Evolutionary conservation across 2,797 vertebrate species (phyloP), one percentile per base, ranked within the genome.

Genomic region (Champsocephalus gunnari): DNA sequence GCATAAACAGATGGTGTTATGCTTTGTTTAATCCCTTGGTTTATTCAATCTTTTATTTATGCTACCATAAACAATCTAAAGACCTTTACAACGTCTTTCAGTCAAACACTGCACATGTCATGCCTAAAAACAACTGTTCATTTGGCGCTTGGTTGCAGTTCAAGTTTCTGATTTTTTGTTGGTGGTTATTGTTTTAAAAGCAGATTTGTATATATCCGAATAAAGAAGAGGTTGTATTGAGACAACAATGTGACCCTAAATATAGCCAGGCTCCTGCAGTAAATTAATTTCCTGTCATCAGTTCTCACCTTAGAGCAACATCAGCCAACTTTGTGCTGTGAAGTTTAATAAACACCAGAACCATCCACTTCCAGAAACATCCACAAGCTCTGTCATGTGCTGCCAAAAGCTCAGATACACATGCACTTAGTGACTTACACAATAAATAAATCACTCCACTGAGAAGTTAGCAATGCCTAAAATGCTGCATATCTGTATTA

Each of bases 271-370:
- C 13, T 45, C 34, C 47, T 56, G 47, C 38, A 13, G 3, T 5
- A 28, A 5, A 34, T 16, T 5, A 12, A n/a, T 69, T 60, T 24
- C 10, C 47, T 21, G 19, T 58, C 64, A 66, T 73, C 47, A 57
- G 2, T 56, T 44, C 24, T 50, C 24, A 45, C 12, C 3, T 59
- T 7, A 19, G 38, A 19, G 8, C 56, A 45, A 47, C 45, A 28
- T 1, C 24, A 45, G 64, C 58, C 57, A 41, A 57, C 38, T 67
- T 59, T 66, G 28, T 59, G 32, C 48, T 19, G 16, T 45, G 12
- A 43, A 51, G 3, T 28, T 38, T 64, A 45, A 59, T 55, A 62
- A 72, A 56, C 51, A 58, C n/a, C 65, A 64, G 70, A 57, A 41
- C 51, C 64, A 7, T 9, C 54, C 62, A 17, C 0, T 62, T 34